Conservation (phyloP, 1,140 invertebrate genomes). For the Megalonaias nervosa region DNA sequence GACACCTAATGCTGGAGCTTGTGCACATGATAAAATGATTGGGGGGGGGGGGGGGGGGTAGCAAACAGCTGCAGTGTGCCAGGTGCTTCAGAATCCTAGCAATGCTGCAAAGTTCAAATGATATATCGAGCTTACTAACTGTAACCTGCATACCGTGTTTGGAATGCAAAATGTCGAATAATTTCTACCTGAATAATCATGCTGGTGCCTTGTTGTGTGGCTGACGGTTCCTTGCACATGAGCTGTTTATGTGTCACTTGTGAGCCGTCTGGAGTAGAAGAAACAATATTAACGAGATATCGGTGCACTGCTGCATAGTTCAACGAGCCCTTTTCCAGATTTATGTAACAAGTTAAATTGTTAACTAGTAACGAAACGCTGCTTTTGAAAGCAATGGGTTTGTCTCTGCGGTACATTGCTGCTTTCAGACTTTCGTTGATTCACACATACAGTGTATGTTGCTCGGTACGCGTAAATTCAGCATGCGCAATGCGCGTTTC, state of each 20-base stretch:
- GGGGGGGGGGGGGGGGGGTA: too few species aligned
- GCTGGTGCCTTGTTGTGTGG: constrained; percentile 49
- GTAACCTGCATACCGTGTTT: too few species aligned
- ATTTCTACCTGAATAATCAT: constrained; percentile 63
- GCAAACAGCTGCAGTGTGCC: too few species aligned
- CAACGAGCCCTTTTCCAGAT: constrained; percentile 53
- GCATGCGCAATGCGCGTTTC: not conserved
- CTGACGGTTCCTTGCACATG: constrained; percentile 67
- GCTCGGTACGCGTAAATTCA: constrained; percentile 27
- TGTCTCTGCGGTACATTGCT: constrained; percentile 66
- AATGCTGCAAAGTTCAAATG: too few species aligned
- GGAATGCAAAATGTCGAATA: not conserved
- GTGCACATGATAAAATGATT: too few species aligned
- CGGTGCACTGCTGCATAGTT: constrained; percentile 67
- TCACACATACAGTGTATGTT: constrained; percentile 2
- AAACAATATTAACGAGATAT: constrained; percentile 65
- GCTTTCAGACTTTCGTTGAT: not conserved
- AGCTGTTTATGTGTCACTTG: constrained; percentile 63
- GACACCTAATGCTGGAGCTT: too few species aligned
- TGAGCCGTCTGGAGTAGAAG: constrained; percentile 57
- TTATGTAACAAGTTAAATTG: constrained; percentile 60
- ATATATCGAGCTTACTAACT: too few species aligned
- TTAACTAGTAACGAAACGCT: constrained; percentile 64
- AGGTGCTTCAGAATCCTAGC: too few species aligned
- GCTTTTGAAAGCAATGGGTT: constrained; percentile 61